These are phyloP conservation scores for Aphidius gifuensis DNA, from an alignment of 1,140 invertebrate species.

Conservation along the genomic window DNA sequence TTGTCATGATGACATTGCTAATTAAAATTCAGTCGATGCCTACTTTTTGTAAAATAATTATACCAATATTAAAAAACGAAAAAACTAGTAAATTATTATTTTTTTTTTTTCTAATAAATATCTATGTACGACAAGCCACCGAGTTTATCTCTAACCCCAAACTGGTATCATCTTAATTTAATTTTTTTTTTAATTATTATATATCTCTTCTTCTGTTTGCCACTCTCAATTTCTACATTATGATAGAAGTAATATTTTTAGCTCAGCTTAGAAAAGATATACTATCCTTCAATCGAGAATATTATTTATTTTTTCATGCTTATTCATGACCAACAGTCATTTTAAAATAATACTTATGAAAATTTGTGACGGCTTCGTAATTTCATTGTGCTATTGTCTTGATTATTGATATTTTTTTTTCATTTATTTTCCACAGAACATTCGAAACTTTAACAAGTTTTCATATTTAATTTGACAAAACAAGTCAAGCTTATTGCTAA, in stretches of 20 bases:
- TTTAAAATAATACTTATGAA: slow-evolving; percentile 12
- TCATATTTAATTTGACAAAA: background rate
- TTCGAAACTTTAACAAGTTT: slow-evolving; percentile 1
- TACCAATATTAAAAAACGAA: background rate
- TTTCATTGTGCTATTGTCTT: slow-evolving; percentile 27
- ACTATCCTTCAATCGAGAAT: slow-evolving; percentile 17
- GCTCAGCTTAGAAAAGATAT: slow-evolving; percentile 26
- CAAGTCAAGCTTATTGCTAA: too few species aligned
- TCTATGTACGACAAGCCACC: slow-evolving; percentile 24
- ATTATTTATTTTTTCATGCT: slow-evolving; percentile 4
- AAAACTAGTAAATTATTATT: background rate
- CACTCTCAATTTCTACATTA: slow-evolving; percentile 9
- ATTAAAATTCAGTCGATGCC: background rate
- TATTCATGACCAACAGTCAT: background rate
- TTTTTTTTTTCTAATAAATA: background rate
- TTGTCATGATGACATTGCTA: background rate
- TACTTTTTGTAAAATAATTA: background rate
- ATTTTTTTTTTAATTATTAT: slow-evolving; percentile 1
- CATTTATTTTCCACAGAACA: slow-evolving; percentile 10
- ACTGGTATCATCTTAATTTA: slow-evolving; percentile 22
- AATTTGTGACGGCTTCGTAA: slow-evolving; percentile 22
- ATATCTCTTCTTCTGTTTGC: slow-evolving; percentile 9
- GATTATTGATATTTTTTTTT: slow-evolving; percentile 19
- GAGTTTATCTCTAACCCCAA: slow-evolving; percentile 25
- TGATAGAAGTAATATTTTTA: slow-evolving; percentile 17